phyloP scores from a whole-genome alignment of 30 jellyfish, hydroid and myxozoan genomes.

The Aurelia sp. region DNA sequence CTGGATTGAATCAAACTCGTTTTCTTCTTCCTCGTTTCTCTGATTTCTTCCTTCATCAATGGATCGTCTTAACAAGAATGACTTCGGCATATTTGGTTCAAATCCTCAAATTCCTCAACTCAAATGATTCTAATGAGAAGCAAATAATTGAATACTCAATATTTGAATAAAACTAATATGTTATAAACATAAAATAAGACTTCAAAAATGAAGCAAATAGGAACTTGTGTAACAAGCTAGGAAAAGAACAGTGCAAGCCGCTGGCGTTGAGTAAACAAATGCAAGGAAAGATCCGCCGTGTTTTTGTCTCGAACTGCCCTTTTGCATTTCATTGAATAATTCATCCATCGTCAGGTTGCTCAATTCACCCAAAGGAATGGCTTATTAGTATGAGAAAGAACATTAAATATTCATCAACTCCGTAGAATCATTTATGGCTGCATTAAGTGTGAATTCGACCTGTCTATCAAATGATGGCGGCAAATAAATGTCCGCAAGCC shows the following conservation, averaged over 20 bases:
- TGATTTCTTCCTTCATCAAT: constrained; percentile 25
- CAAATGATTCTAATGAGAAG: neutral
- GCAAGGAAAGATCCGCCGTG: constrained; percentile 34
- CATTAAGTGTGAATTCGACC: constrained; percentile 75
- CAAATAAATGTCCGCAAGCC: constrained; percentile 50
- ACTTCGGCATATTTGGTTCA: constrained; percentile 76
- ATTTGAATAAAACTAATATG: constrained; percentile 18
- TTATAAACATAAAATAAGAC: constrained; percentile 53
- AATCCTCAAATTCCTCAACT: constrained; percentile 14
- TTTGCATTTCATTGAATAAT: constrained; percentile 71
- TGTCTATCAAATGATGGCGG: constrained; percentile 49
- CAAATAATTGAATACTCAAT: neutral
- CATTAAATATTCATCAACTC: constrained; percentile 63
- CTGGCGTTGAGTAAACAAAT: constrained; percentile 46
- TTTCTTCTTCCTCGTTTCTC: constrained; percentile 21
- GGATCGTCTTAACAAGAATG: constrained; percentile 78
- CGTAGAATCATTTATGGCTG: constrained; percentile 40
- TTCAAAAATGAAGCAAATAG: constrained; percentile 21
- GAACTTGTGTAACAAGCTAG: constrained; percentile 53
- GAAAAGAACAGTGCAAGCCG: constrained; percentile 69
- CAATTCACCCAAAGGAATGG: constrained; percentile 80
- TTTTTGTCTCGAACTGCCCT: constrained; percentile 71
- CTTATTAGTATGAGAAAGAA: constrained; percentile 42
- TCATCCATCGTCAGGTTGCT: constrained; percentile 82
- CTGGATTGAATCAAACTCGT: neutral